phyloP scores from a whole-genome alignment of 2,797 vertebrate species.

The Sebastes nivosus region DNA sequence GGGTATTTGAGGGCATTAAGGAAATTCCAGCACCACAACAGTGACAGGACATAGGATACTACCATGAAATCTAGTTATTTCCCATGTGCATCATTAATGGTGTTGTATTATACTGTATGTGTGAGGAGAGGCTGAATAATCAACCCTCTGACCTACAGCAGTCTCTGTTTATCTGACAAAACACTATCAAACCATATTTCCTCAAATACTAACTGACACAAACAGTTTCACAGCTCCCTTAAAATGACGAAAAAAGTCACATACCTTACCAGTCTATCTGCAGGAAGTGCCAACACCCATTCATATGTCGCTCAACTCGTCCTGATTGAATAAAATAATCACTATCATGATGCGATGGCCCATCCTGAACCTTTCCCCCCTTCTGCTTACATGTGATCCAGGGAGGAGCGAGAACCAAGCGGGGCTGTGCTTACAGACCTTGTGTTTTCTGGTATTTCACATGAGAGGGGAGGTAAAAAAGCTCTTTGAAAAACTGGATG shows the following conservation, averaged over 20 bases:
- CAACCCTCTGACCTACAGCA: not conserved
- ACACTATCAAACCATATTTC: not conserved
- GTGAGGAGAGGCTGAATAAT: not conserved
- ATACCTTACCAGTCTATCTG: slow-evolving; percentile 56
- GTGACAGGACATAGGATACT: not conserved
- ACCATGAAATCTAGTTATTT: slow-evolving; percentile 9
- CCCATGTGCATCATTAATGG: slow-evolving; percentile 11
- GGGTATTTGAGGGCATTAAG: not conserved
- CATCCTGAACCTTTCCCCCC: slow-evolving; percentile 42
- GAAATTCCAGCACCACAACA: slow-evolving; percentile 3
- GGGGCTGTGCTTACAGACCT: slow-evolving; percentile 51
- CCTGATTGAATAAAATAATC: slow-evolving; percentile 30
- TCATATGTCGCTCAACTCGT: slow-evolving; percentile 31
- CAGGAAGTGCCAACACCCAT: slow-evolving; percentile 51
- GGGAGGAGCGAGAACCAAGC: slow-evolving; percentile 62
- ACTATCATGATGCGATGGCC: slow-evolving; percentile 33
- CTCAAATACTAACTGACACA: not conserved
- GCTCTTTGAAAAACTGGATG: slow-evolving; percentile 51
- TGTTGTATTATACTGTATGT: slow-evolving; percentile 11
- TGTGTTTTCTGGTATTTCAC: slow-evolving; percentile 62
- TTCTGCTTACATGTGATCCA: slow-evolving; percentile 64
- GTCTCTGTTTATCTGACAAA: not conserved
- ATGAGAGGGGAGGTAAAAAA: slow-evolving; percentile 10
- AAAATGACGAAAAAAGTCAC: not conserved
- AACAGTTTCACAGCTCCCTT: not conserved